Evolutionary conservation across 2,113 vertebrate species (phyloP), one percentile per base, ranked within the genome.

Genomic region (Pluvianellus socialis): DNA sequence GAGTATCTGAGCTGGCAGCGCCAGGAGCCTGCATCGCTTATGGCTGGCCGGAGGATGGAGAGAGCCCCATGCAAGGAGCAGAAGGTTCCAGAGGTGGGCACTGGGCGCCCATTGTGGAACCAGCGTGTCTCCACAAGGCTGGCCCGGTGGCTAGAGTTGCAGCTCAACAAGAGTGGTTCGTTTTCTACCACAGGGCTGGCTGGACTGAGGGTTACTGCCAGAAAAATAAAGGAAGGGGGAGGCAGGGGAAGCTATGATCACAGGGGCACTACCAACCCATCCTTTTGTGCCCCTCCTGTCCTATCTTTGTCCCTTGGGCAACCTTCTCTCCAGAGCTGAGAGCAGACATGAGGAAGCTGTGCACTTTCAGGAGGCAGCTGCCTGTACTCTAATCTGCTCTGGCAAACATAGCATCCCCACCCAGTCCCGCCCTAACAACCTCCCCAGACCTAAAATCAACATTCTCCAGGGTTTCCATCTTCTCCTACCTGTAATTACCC

Each of bases 141-240:
- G 49, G 97, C 98, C 7, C 3, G 95, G 42, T 97, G 98, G 72
- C 96, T 98, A 65, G 98, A 98, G 86, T 97, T 98, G 79, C 98
- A 98, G 79, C 65, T 97, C 84, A 98, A 47, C 53, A 91, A 9
- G 7, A 98, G 61, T 1, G 88, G 86, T 12, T 95, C 95, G 0
- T 88, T 94, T 59, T 92, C 96, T 73, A 91, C 66, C 75, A 97
- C 90, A 8, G 96, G 71, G 30, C 63, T 79, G 14, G 91, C 30
- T 44, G 97, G 96, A 32, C 47, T 96, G 90, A 97, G 71, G 1
- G 74, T 98, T 89, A 98, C 98, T 98, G 94, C 8, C 67, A 49
- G 49, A 47, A 59, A 26, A 44, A 30, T 28, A 47, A 75, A 61
- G 2, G 4, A 32, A 24, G 5, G 5, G 27, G 3, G 22, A 65